Evolutionary conservation across 1,140 invertebrate genomes (phyloP).

Genomic region (Homalodisca vitripennis): DNA sequence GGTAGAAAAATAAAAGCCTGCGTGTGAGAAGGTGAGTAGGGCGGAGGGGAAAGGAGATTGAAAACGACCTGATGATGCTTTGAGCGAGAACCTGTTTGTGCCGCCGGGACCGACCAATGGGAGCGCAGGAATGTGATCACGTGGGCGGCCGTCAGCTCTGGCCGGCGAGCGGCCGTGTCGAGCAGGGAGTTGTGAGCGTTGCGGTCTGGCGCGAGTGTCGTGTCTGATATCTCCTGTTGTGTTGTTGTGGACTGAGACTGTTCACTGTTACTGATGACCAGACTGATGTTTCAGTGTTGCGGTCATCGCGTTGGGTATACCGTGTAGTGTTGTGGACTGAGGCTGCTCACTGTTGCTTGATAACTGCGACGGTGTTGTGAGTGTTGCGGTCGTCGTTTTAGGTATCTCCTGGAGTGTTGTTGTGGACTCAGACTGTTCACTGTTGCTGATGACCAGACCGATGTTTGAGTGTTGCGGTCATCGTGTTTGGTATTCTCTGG

Average conservation of each 20-base stretch:
- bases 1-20: neutral
- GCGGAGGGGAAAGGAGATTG: slow-evolving; percentile 19
- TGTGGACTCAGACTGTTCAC: neutral
- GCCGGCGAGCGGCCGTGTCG: neutral
- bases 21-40: neutral
- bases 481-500: neutral
- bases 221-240: neutral
- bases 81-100: slow-evolving; percentile 31
- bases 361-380: neutral
- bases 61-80: slow-evolving; percentile 27
- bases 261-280: neutral
- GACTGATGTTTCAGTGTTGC: neutral
- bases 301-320: neutral
- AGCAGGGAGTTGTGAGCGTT: neutral
- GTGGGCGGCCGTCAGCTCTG: slow-evolving; percentile 20
- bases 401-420: neutral
- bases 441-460: neutral
- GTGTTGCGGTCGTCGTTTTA: neutral
- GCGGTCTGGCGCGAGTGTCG: neutral
- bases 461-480: too few species aligned
- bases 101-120: slow-evolving; percentile 29
- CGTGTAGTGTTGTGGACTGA: neutral
- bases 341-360: neutral
- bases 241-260: neutral
- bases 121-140: slow-evolving; percentile 29